phyloP scores from a whole-genome alignment of 2,888 invertebrate species.

The Lagria hirta region DNA sequence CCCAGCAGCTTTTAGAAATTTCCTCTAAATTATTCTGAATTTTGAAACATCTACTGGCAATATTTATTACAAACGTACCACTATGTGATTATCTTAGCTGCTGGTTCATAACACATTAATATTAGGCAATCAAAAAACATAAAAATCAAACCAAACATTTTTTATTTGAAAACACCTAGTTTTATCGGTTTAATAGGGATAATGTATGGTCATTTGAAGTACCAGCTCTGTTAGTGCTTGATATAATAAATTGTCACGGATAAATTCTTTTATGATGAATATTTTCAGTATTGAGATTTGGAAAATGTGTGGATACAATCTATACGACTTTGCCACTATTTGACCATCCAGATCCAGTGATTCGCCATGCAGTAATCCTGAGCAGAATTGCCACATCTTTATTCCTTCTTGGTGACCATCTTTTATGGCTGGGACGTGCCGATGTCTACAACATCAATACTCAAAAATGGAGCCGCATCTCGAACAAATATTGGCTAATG shows the following conservation, averaged over 20 bases:
- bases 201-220: too few species aligned
- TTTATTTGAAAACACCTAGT: too few species aligned
- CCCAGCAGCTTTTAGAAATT: too few species aligned
- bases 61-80: too few species aligned
- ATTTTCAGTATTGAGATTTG: slow-evolving; percentile 78
- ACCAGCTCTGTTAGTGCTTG: too few species aligned
- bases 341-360: slow-evolving; percentile 69
- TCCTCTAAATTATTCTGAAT: too few species aligned
- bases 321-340: slow-evolving; percentile 73
- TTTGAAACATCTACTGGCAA: too few species aligned
- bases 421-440: slow-evolving; percentile 80
- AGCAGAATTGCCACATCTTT: slow-evolving; percentile 78
- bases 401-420: slow-evolving; percentile 82
- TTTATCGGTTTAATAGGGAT: too few species aligned
- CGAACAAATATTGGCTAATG: slow-evolving; percentile 83
- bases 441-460: slow-evolving; percentile 69
- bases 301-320: slow-evolving; percentile 79
- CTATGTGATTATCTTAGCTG: too few species aligned
- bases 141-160: too few species aligned
- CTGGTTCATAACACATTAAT: too few species aligned
- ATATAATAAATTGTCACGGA: slow-evolving; percentile 61
- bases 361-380: slow-evolving; percentile 72
- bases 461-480: slow-evolving; percentile 72
- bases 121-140: too few species aligned
- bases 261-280: slow-evolving; percentile 16